Evolutionary conservation across 1,140 invertebrate species (phyloP), one percentile per base, ranked within the genome.

Genomic region (Meloidogyne floridensis): DNA sequence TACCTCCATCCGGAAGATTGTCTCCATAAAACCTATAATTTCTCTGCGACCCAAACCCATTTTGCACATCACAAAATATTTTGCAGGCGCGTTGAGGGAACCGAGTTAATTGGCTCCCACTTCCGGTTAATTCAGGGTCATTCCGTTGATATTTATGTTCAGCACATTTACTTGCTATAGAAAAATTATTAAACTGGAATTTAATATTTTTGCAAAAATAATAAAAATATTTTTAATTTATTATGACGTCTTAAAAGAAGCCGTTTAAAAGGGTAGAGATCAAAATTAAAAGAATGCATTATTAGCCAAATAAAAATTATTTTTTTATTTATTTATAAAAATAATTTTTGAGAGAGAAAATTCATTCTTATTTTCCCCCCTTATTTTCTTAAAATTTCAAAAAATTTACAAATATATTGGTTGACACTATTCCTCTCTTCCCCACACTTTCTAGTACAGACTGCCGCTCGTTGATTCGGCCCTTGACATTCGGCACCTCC

Each of bases 21-120:
- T 89, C 88, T n/a, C 89, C 89, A 73, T 90, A 89, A 81, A 90
- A 89, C 59, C 89, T 87, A 73, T 89, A 89, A 77, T 90, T 89
- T 53, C 88, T 76, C 72, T 90, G 86, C 69, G 78, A 73, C 69
- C 87, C 88, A 65, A 65, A 81, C 18, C 70, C 75, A 75, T 83
- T 89, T 76, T 79, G 81, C 6, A 89, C 88, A 74, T 89, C 88
- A 76, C 88, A 89, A 74, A 89, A 89, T 43, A 89, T 88, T 84
- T 89, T 89, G 77, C 88, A 89, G n/a, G 88, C 88, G 70, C 88
- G 75, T 80, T 90, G 88, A 10, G 88, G 88, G 78, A 87, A 90
- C 11, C 88, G 80, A 11, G 72, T 89, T 15, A 89, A 80, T 77
- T 89, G 88, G 70, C 80, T 82, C n/a, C 88, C 88, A 20, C 80